Evolutionary conservation across 1,140 invertebrate genomes (phyloP).

Genomic region (Hyposmocoma kahamanoa): DNA sequence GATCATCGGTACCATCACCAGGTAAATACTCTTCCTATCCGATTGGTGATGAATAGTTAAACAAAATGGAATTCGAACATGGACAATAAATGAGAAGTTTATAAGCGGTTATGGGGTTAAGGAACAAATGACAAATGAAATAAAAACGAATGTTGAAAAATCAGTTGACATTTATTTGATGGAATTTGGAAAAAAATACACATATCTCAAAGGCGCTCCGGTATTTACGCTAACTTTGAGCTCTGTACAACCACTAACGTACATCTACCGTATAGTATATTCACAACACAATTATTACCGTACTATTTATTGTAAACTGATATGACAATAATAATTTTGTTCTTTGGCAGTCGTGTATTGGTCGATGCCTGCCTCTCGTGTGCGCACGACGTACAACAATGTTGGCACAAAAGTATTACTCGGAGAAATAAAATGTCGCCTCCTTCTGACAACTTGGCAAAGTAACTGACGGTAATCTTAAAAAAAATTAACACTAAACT

Average conservation of each 20-base stretch:
- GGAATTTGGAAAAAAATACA: conserved; percentile 56
- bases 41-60: too few species aligned
- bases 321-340: conserved; percentile 37
- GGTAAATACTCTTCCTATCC: too few species aligned
- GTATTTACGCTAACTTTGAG: conserved; percentile 39
- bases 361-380: conserved; percentile 11
- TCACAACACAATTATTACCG: conserved; percentile 51
- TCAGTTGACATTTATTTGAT: conserved; percentile 52
- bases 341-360: conserved; percentile 17
- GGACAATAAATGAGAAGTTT: too few species aligned
- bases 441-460: conserved; percentile 10
- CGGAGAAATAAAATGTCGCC: conserved; percentile 12
- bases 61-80: too few species aligned
- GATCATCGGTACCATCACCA: too few species aligned
- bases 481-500: conserved; percentile 46
- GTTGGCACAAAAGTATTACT: conserved; percentile 24
- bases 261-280: conserved; percentile 32
- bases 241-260: conserved; percentile 40
- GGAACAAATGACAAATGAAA: conserved; percentile 7
- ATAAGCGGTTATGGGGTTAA: too few species aligned
- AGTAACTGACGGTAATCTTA: conserved; percentile 48
- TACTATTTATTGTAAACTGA: conserved; percentile 20
- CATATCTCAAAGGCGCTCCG: conserved; percentile 47
- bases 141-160: conserved; percentile 34
- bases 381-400: conserved; percentile 10